A percentile compares a stretch with the other conserved stretches of the same genome.
Conservation (phyloP, 1,140 invertebrate genomes). For the Spodoptera frugiperda region DNA sequence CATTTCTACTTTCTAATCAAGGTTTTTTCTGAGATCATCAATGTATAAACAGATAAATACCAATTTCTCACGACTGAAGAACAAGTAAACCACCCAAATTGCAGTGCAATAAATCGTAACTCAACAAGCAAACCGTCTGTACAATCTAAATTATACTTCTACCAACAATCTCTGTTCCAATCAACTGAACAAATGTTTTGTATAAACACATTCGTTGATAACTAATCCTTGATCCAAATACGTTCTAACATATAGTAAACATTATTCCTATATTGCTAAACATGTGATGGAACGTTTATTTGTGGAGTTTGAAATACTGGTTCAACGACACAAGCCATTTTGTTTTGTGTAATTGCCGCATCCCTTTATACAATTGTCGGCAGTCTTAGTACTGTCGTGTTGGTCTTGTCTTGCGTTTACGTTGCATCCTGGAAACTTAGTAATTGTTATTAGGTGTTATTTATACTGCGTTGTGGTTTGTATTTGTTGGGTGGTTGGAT, state of each 20-base stretch:
- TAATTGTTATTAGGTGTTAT: constrained; percentile 1
- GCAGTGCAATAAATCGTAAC: neutral
- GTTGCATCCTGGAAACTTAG: constrained; percentile 15
- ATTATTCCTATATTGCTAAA: constrained; percentile 28
- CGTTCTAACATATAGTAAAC: constrained; percentile 30
- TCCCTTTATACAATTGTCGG: constrained; percentile 46
- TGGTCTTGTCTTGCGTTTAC: constrained; percentile 17
- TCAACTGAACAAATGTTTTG: constrained; percentile 32
- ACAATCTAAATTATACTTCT: constrained; percentile 6
- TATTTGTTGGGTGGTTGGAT: neutral
- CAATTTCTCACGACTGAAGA: no score
- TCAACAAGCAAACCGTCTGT: neutral
- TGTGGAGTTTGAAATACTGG: constrained; percentile 46
- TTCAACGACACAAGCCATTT: constrained; percentile 50
- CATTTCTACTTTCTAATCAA: no score
- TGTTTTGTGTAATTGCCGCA: constrained; percentile 47
- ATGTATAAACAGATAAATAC: no score
- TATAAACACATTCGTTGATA: constrained; percentile 36
- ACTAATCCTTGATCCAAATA: constrained; percentile 39
- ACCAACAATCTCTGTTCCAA: constrained; percentile 14
- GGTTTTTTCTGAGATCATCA: no score
- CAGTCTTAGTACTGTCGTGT: constrained; percentile 38
- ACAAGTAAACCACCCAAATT: neutral
- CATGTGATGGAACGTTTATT: constrained; percentile 5
- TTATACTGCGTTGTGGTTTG: neutral